Evolutionary conservation across 2,888 invertebrate species (phyloP), one percentile per base, ranked within the genome.

Genomic region (Lasioglossum villosulum): DNA sequence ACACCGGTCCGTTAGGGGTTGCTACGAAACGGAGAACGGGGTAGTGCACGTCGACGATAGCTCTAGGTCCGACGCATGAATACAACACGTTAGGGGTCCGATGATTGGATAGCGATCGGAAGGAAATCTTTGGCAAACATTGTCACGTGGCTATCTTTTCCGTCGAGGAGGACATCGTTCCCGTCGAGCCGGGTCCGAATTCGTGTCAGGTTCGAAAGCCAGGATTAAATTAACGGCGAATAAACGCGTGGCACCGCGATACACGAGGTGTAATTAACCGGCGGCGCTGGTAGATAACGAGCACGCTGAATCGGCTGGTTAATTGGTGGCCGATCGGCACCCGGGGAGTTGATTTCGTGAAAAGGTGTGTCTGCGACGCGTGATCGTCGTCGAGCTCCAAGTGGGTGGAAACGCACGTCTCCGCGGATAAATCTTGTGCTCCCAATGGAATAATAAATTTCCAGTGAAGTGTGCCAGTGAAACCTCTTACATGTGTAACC

Each of bases 381-480:
- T 10, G 56, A 56, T n/a, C n/a, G 45, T 48, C 23, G 19, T 30
- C 30, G 19, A 66, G 37, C 42, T 1, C 10, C 19, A 0, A 39
- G 70, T 75, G 86, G 30, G 30, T 75, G 70, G 37, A 27, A 80
- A 80, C 56, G 8, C 56, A 10, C 52, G 68, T 83, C 63, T n/a
- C 19, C 71, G 27, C 34, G 74, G 56, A 52, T 68, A 75, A 77
- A 74, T 59, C 73, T 75, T 76, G 86, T 79, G 75, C 68, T 75
- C 14, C 30, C 37, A 86, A 86, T 87, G 83, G 48, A 56, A 83
- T 34, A 63, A 75, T 68, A 37, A 75, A n/a, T 56, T n/a, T 12
- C 6, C 66, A 77, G 86, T 84, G 86, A 78, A 84, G 86, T 86
- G 87, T 74, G 56, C 30, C 75, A 82, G 87, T 87, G 84, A 77